Percentiles rank a stretch among this genome's conserved stretches.
Evolutionary conservation across 37 sponge, comb jelly and placozoan genomes (phyloP).

Genomic region (Crambe crambe): DNA sequence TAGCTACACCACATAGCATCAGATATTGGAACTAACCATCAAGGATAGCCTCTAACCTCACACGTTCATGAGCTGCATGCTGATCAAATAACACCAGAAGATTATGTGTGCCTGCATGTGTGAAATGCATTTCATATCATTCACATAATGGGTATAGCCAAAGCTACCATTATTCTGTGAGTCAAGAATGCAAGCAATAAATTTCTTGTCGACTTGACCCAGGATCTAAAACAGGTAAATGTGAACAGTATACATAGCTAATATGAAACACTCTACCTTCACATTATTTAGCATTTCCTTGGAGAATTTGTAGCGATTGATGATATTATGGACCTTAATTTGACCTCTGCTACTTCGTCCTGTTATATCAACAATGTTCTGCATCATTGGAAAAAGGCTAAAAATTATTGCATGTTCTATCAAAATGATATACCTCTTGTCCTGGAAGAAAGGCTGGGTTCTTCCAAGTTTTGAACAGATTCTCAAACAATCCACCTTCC

Average conservation of each 20-base stretch:
- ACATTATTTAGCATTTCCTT: slow-evolving; percentile 62
- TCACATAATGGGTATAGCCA: neutral
- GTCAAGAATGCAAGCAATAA: slow-evolving; percentile 87
- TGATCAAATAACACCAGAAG: slow-evolving; percentile 94
- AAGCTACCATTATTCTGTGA: slow-evolving; percentile 16
- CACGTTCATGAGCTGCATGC: slow-evolving; percentile 96
- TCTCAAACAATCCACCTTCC: slow-evolving; percentile 1
- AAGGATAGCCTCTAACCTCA: slow-evolving; percentile 81
- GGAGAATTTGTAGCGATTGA: slow-evolving; percentile 66
- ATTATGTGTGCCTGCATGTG: slow-evolving; percentile 11
- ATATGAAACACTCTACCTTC: slow-evolving; percentile 31
- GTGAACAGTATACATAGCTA: neutral
- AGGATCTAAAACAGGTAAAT: slow-evolving; percentile 59
- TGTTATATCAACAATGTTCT: slow-evolving; percentile 13
- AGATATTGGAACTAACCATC: slow-evolving; percentile 20
- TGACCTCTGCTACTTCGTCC: neutral
- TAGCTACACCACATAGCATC: neutral
- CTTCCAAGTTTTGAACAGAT: slow-evolving; percentile 32
- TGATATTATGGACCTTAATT: slow-evolving; percentile 31
- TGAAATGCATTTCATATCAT: neutral
- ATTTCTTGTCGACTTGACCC: slow-evolving; percentile 92
- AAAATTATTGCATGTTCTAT: neutral
- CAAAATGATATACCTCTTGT: slow-evolving; percentile 14
- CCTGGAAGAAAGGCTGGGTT: slow-evolving; percentile 47
- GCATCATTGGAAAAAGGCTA: neutral